Evolutionary conservation across 2,888 invertebrate genomes (phyloP).

Genomic region (Parelbella ahira): DNA sequence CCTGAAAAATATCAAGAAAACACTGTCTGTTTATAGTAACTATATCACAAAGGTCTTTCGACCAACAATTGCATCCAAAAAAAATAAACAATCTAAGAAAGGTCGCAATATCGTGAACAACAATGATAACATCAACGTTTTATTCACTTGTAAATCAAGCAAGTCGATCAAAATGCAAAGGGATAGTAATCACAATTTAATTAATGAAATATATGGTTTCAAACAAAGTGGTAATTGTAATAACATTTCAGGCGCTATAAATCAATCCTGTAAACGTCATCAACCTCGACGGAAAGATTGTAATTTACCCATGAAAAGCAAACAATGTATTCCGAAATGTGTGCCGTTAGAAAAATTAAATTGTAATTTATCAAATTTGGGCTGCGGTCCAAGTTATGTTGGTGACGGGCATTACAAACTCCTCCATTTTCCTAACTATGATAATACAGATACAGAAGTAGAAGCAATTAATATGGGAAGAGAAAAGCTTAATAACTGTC

Average conservation of each 20-base stretch:
- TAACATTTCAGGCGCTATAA: no score
- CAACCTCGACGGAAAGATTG: no score
- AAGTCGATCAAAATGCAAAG: constrained; percentile 14
- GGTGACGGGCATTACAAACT: constrained; percentile 1
- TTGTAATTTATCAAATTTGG: background rate
- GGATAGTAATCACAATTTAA: constrained; percentile 9
- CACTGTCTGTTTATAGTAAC: constrained; percentile 4
- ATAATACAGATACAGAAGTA: constrained; percentile 10
- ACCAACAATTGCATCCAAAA: background rate
- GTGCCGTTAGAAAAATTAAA: no score
- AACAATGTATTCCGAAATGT: no score
- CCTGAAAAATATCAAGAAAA: constrained; percentile 8
- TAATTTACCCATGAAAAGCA: no score
- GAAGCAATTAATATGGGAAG: constrained; percentile 7
- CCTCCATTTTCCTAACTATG: constrained; percentile 9
- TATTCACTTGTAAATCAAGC: constrained; percentile 30
- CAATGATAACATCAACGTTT: constrained; percentile 26
- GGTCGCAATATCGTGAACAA: no score
- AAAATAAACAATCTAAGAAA: no score
- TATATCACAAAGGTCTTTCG: background rate
- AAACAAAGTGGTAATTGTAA: no score
- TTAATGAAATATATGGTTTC: constrained; percentile 1
- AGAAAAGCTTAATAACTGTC: background rate
- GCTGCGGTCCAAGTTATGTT: background rate
- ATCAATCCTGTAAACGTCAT: no score